A percentile compares a stretch with the other conserved stretches of the same genome.
Evolutionary conservation across 2,797 vertebrate species (phyloP).

Genomic region (Rhyacichthys aspro): DNA sequence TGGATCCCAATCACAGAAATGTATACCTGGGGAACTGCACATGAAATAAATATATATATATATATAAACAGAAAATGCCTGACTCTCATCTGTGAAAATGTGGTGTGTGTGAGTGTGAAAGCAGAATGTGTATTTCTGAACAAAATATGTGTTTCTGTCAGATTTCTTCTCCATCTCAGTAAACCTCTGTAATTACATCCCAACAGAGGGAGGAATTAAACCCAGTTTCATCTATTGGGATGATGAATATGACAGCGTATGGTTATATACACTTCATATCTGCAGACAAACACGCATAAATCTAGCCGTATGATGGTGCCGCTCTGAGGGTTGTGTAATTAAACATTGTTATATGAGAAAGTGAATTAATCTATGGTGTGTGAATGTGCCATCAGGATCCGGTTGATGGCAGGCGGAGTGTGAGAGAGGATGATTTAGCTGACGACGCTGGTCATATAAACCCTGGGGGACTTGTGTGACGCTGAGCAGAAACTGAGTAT

Average conservation of each 20-base stretch:
- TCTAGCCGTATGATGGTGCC: slow-evolving; percentile 68
- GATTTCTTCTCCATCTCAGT: slow-evolving; percentile 73
- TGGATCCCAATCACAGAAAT: slow-evolving; percentile 56
- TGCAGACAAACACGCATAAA: slow-evolving; percentile 78
- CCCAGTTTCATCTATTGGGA: slow-evolving; percentile 72
- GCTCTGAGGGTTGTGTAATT: slow-evolving; percentile 79
- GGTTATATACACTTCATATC: slow-evolving; percentile 79
- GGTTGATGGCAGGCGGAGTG: slow-evolving; percentile 66
- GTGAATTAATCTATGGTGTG: slow-evolving; percentile 76
- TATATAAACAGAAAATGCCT: slow-evolving; percentile 29
- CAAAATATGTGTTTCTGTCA: slow-evolving; percentile 53
- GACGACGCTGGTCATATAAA: slow-evolving; percentile 65
- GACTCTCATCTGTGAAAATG: slow-evolving; percentile 34
- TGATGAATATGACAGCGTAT: slow-evolving; percentile 75
- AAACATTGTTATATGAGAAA: slow-evolving; percentile 79
- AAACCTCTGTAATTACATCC: slow-evolving; percentile 79
- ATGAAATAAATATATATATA: no score
- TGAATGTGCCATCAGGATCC: slow-evolving; percentile 74
- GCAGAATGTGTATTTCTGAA: slow-evolving; percentile 20
- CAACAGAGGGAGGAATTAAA: slow-evolving; percentile 77
- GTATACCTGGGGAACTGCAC: slow-evolving; percentile 27
- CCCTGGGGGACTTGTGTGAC: slow-evolving; percentile 53
- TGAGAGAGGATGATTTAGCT: slow-evolving; percentile 71
- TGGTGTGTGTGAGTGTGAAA: slow-evolving; percentile 19
- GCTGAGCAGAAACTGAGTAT: slow-evolving; percentile 57